phyloP scores from a whole-genome alignment of 2,113 vertebrate species.

The Puffinus mauretanicus region DNA sequence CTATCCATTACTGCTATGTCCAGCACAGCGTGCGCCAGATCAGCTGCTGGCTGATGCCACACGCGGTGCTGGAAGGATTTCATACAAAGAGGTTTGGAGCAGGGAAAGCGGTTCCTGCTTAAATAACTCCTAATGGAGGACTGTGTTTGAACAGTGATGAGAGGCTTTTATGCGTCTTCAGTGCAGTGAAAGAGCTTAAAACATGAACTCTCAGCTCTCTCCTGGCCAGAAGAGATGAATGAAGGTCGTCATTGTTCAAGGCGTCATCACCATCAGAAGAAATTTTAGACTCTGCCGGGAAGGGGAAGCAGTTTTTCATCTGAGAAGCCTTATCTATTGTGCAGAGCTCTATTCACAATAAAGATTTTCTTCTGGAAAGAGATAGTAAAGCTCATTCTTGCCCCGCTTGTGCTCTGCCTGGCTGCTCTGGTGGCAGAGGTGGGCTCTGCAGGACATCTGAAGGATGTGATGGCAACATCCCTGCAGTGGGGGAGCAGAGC shows the following conservation, averaged over 20 bases:
- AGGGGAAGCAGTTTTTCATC: slow-evolving; percentile 52
- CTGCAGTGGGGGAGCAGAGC: neutral
- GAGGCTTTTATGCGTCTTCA: slow-evolving; percentile 43
- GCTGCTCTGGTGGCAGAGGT: accelerated
- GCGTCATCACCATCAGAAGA: slow-evolving; percentile 15
- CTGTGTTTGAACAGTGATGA: slow-evolving; percentile 32
- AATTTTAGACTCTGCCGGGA: slow-evolving; percentile 11
- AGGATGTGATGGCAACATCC: neutral
- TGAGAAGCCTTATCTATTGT: slow-evolving; percentile 26
- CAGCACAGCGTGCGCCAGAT: neutral
- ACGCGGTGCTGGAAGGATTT: neutral
- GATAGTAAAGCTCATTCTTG: neutral
- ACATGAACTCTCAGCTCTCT: slow-evolving; percentile 38
- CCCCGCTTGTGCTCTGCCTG: accelerated
- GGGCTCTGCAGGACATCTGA: neutral
- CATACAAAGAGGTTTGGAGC: neutral
- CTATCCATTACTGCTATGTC: neutral
- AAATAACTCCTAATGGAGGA: slow-evolving; percentile 31
- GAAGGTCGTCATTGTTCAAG: slow-evolving; percentile 56
- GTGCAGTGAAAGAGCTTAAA: slow-evolving; percentile 1
- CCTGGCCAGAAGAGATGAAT: slow-evolving; percentile 46
- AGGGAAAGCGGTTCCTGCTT: slow-evolving; percentile 7
- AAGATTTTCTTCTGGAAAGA: neutral
- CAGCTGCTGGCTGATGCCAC: neutral
- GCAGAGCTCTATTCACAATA: neutral